Evolutionary conservation across 2,113 vertebrate species (phyloP), one percentile per base, ranked within the genome.

Genomic region (Semnopithecus entellus): DNA sequence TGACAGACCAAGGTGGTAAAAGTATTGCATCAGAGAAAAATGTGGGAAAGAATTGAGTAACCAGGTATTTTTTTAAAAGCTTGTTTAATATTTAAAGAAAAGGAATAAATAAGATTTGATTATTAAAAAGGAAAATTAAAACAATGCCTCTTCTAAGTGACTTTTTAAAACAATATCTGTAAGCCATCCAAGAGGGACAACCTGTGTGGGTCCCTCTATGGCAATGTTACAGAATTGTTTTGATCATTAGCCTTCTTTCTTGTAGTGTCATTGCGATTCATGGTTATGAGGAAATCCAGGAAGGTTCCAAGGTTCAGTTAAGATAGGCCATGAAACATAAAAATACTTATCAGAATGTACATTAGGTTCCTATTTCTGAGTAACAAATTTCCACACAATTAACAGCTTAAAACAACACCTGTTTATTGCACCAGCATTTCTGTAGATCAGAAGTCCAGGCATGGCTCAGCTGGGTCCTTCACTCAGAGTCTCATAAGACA

Each of bases 301-400:
- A 96, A 94, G 88, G 72, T 84, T 90, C 68, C 35, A 32, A 92
- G 40, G 17, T 94, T 95, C 89, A 90, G 48, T 85, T 89, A 87
- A 75, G 82, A 95, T 61, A 59, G 70, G 45, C 75, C 76, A 95
- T 94, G 96, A 85, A 93, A 89, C 23, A 96, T 9, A 96, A 48
- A 91, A 94, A 96, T 81, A 50, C 94, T 95, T 72, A 94, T 61
- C 73, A 72, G 75, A 95, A 75, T 93, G 88, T 82, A 61, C 91
- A 64, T 83, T 91, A 87, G 40, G 40, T 66, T 70, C 72, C 57
- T 88, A 88, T 50, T 59, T 13, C 52, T 91, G 30, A 0, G 0
- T 89, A 86, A 88, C 78, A 97, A 91, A 94, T 73, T 48, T 82
- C 68, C 79, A 90, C 94, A 95, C 83, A 94, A 94, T 70, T 89